Conservation (phyloP, 2,888 invertebrate genomes). For the Melinopterus prodromus region DNA sequence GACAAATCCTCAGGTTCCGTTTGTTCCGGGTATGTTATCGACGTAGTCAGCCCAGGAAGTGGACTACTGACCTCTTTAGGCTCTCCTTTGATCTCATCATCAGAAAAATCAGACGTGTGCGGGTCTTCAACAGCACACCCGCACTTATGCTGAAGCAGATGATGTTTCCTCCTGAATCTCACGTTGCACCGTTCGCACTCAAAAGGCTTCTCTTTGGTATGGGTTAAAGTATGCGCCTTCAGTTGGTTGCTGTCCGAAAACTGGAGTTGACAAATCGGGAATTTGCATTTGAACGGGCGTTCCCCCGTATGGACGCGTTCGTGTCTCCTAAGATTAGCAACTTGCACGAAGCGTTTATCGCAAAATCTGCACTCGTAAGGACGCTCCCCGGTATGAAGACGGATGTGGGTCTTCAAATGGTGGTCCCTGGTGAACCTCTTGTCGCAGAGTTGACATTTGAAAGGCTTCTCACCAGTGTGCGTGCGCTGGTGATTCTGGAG, state of each 20-base stretch:
- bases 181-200: slow-evolving; percentile 80
- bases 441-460: slow-evolving; percentile 90
- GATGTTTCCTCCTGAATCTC: slow-evolving; percentile 85
- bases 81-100: slow-evolving; percentile 42
- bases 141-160: slow-evolving; percentile 86
- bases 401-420: slow-evolving; percentile 91
- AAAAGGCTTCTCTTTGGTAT: slow-evolving; percentile 91
- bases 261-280: slow-evolving; percentile 75
- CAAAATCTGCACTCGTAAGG: slow-evolving; percentile 93
- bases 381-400: slow-evolving; percentile 92
- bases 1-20: slow-evolving; percentile 93
- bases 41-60: slow-evolving; percentile 57
- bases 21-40: slow-evolving; percentile 74
- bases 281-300: slow-evolving; percentile 85
- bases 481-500: slow-evolving; percentile 94
- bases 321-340: slow-evolving; percentile 89
- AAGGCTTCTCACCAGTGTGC: slow-evolving; percentile 94
- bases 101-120: slow-evolving; percentile 48
- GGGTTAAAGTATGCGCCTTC: slow-evolving; percentile 88
- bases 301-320: slow-evolving; percentile 92
- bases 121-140: slow-evolving; percentile 57
- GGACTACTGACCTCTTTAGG: slow-evolving; percentile 64
- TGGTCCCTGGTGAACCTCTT: slow-evolving; percentile 93
- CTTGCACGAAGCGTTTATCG: slow-evolving; percentile 92
- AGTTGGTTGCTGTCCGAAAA: slow-evolving; percentile 94